Percentiles rank a stretch among this genome's conserved stretches.
These are phyloP conservation scores for Ophiothrix spiculata DNA, from an alignment of 35 echinoderm and acorn worm species.

Conservation along the genomic window DNA sequence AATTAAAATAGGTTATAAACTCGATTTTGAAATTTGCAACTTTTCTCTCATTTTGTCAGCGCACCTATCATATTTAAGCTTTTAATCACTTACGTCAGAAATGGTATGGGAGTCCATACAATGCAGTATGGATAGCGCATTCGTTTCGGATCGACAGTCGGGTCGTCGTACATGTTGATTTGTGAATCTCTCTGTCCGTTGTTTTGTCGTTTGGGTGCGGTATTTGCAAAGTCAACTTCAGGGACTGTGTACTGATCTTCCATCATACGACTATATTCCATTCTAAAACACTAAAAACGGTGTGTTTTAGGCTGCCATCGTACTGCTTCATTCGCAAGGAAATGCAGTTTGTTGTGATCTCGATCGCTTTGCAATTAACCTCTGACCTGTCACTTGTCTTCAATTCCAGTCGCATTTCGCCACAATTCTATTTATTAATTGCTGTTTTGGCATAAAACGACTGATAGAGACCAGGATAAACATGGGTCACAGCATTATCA, in stretches of 20 bases:
- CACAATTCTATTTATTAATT: too few relatives aligned
- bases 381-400: too few relatives aligned
- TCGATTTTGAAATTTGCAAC: too few relatives aligned
- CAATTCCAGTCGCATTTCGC: too few relatives aligned
- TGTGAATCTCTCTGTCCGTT: not conserved
- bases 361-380: not conserved
- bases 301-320: too few relatives aligned
- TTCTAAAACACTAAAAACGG: not conserved
- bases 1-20: too few relatives aligned
- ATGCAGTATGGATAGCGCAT: conserved; percentile 73
- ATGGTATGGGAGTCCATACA: conserved; percentile 92
- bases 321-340: too few relatives aligned
- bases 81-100: conserved; percentile 89
- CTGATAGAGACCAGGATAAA: too few relatives aligned
- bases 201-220: not conserved
- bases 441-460: too few relatives aligned
- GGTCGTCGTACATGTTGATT: conserved; percentile 15
- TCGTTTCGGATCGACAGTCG: conserved; percentile 55
- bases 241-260: not conserved
- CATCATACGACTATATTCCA: not conserved
- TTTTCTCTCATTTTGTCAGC: too few relatives aligned
- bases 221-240: conserved; percentile 23
- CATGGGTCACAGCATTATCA: too few relatives aligned
- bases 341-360: not conserved
- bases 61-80: too few relatives aligned